These are phyloP conservation scores for Ceratosolen fusciceps DNA, from an alignment of 1,140 invertebrate genomes.

Conservation along the genomic window DNA sequence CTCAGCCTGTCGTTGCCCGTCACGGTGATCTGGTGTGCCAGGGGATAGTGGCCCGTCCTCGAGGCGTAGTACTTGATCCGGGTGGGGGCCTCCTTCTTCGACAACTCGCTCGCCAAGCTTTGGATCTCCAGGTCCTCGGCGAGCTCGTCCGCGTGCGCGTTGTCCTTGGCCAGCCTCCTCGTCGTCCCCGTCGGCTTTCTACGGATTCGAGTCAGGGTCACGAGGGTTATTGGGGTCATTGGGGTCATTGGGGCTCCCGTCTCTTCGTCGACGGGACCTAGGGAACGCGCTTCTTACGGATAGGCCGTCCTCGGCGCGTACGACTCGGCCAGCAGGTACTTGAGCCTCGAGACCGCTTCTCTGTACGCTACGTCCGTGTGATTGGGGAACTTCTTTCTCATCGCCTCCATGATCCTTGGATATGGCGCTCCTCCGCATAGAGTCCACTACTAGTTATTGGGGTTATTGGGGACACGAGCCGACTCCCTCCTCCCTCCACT, in stretches of 20 bases:
- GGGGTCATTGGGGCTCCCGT: no score
- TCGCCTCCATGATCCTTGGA: constrained; percentile 61
- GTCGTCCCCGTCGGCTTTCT: background rate
- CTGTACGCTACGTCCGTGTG: constrained; percentile 86
- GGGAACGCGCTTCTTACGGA: constrained; percentile 7
- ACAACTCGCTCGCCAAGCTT: constrained; percentile 59
- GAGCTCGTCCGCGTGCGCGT: background rate
- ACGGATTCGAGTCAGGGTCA: no score
- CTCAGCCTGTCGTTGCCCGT: constrained; percentile 41
- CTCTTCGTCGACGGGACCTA: background rate
- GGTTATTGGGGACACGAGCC: no score
- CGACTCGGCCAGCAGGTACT: constrained; percentile 82
- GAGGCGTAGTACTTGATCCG: constrained; percentile 49
- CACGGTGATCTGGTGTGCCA: constrained; percentile 33
- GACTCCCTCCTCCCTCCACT: no score
- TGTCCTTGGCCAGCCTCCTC: background rate
- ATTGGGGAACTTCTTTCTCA: constrained; percentile 75
- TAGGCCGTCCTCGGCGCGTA: constrained; percentile 71
- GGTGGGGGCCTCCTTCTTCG: constrained; percentile 47
- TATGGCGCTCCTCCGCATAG: no score
- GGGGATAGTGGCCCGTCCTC: constrained; percentile 39
- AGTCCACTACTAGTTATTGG: no score
- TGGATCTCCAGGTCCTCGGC: constrained; percentile 61
- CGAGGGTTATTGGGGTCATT: no score
- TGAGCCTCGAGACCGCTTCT: constrained; percentile 83